phyloP scores from a whole-genome alignment of 2,797 vertebrate genomes.

The Sparidentex hasta region DNA sequence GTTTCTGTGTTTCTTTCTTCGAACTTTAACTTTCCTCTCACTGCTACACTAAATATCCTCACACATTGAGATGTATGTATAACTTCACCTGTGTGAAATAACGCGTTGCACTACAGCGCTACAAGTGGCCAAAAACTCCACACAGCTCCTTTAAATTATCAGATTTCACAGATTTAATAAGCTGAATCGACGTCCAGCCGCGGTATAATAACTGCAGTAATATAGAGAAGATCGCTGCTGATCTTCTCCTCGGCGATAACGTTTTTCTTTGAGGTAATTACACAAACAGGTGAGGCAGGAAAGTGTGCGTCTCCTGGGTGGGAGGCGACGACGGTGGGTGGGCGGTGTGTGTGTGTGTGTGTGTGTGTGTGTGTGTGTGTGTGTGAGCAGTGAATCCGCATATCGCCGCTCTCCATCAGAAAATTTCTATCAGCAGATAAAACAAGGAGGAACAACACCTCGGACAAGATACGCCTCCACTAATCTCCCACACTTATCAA shows the following conservation, averaged over 20 bases:
- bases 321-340: conserved; percentile 31
- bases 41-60: too few relatives aligned
- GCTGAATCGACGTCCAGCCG: too few relatives aligned
- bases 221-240: not conserved
- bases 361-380: conserved; percentile 21
- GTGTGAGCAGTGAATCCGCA: conserved; percentile 20
- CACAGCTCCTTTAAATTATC: too few relatives aligned
- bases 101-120: too few relatives aligned
- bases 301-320: not conserved
- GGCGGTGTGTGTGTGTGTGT: conserved; percentile 14
- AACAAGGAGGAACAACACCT: conserved; percentile 78
- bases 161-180: too few relatives aligned
- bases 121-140: too few relatives aligned
- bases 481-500: conserved; percentile 80
- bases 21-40: too few relatives aligned
- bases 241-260: not conserved
- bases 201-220: too few relatives aligned
- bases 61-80: too few relatives aligned
- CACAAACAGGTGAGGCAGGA: conserved; percentile 5
- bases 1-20: too few relatives aligned
- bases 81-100: too few relatives aligned
- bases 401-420: conserved; percentile 76
- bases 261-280: not conserved
- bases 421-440: conserved; percentile 79
- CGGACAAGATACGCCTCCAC: conserved; percentile 74